Percentiles rank a stretch among this genome's conserved stretches.
Conservation (phyloP, 2,888 invertebrate genomes). For the Chrysolina americana region DNA sequence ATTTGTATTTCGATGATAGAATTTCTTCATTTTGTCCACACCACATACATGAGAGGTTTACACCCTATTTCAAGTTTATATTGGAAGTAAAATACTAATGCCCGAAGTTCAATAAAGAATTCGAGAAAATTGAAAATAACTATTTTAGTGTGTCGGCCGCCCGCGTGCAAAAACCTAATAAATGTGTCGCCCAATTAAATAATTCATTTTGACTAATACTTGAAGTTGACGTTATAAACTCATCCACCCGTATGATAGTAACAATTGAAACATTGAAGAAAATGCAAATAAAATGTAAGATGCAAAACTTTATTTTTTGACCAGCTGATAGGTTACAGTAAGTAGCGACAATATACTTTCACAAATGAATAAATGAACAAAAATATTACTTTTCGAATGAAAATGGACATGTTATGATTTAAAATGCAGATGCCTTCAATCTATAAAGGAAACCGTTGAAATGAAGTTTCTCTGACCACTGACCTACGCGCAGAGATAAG, state of each 20-base stretch:
- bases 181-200: background rate
- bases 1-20: too few species aligned
- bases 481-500: conserved; percentile 1
- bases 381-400: conserved; percentile 2
- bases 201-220: conserved; percentile 18
- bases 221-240: too few species aligned
- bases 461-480: conserved; percentile 8
- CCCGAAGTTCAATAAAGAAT: too few species aligned
- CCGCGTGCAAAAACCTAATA: conserved; percentile 8
- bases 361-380: conserved; percentile 8
- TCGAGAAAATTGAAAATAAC: too few species aligned
- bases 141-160: conserved; percentile 19
- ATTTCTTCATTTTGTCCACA: too few species aligned
- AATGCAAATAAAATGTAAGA: conserved; percentile 2
- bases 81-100: too few species aligned
- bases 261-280: conserved; percentile 9
- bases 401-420: conserved; percentile 14
- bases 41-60: too few species aligned
- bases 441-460: background rate
- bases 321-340: conserved; percentile 12
- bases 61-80: too few species aligned
- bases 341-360: conserved; percentile 12
- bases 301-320: conserved; percentile 17
- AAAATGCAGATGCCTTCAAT: background rate
- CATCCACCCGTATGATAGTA: conserved; percentile 8